A percentile compares a stretch with the other conserved stretches of the same genome.
These are phyloP conservation scores for Elanoides forficatus DNA, from an alignment of 2,113 vertebrate genomes.

Conservation along the genomic window DNA sequence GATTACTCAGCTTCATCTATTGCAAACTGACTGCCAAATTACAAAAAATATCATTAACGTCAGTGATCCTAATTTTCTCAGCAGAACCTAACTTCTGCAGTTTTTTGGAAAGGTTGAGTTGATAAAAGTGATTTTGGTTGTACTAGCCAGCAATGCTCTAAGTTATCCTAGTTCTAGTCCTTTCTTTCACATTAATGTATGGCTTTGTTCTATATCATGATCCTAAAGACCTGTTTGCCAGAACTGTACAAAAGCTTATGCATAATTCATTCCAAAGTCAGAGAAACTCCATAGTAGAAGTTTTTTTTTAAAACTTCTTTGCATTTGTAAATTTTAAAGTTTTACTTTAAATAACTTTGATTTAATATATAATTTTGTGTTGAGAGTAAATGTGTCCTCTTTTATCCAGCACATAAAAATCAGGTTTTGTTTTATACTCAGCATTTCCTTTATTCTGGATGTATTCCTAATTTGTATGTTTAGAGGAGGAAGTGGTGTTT, in stretches of 20 bases:
- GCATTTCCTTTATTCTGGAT: neutral
- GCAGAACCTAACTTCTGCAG: neutral
- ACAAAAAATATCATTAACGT: neutral
- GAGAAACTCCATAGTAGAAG: neutral
- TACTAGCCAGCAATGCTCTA: neutral
- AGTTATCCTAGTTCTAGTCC: neutral
- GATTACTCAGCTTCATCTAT: conserved; percentile 35
- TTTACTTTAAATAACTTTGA: neutral
- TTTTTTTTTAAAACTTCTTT: neutral
- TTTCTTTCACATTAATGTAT: neutral
- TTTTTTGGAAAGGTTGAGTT: neutral
- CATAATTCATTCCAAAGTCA: neutral
- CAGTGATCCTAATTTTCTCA: neutral
- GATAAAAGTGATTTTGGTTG: neutral
- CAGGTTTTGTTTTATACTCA: neutral
- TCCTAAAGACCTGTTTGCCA: neutral
- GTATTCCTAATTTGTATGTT: neutral
- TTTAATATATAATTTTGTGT: neutral
- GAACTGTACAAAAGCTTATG: neutral
- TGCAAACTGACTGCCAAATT: neutral
- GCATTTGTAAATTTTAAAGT: neutral
- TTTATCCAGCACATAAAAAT: neutral
- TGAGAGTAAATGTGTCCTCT: neutral
- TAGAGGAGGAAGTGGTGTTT: neutral
- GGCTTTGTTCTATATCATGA: neutral